Evolutionary conservation across 2,113 vertebrate species (phyloP), one percentile per base, ranked within the genome.

Genomic region (Sigmodon hispidus): DNA sequence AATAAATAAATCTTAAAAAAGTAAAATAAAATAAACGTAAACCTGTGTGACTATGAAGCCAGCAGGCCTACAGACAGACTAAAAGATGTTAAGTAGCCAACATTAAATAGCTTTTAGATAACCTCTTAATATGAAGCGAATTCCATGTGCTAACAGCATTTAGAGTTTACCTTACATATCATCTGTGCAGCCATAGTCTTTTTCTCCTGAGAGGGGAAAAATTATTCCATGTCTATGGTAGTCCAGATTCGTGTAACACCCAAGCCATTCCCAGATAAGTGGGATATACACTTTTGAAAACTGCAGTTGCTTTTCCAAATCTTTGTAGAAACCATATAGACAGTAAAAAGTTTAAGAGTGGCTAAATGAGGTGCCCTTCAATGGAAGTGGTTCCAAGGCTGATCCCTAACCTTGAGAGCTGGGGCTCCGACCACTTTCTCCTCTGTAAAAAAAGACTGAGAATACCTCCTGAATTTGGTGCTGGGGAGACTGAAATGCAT

Each of bases 61-160:
- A 89, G 40, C 40, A 26, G 55, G 72, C 43, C 77, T 59, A 80
- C 29, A 69, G 40, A 61, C 8, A 0, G 34, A 88, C 61, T 69
- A 59, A 61, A 87, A 63, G 48, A 16, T 88, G 79, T 87, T 94
- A 75, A 94, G 55, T 48, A 79, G n/a, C 87, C 76, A 87, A 91
- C 34, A 81, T 84, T 52, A 67, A 87, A 76, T 17, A 91, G 22
- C 21, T n/a, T 93, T 89, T 86, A 86, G 87, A 50, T 92, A 75
- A 65, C 40, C 76, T 83, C 80, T 55, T 50, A 87, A 63, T 31
- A 92, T 24, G 61, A 77, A 96, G 45, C 15, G 40, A 83, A 72
- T 4, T 72, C 36, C 77, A 22, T 79, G 31, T 36, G 31, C 45
- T 69, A 91, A 93, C 31, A 50, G 48, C 43, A 15, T 65, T 34